Percentiles rank a stretch among this genome's conserved stretches.
phyloP scores from a whole-genome alignment of 2,113 vertebrate genomes.

The Epinephelus cyanopodus region DNA sequence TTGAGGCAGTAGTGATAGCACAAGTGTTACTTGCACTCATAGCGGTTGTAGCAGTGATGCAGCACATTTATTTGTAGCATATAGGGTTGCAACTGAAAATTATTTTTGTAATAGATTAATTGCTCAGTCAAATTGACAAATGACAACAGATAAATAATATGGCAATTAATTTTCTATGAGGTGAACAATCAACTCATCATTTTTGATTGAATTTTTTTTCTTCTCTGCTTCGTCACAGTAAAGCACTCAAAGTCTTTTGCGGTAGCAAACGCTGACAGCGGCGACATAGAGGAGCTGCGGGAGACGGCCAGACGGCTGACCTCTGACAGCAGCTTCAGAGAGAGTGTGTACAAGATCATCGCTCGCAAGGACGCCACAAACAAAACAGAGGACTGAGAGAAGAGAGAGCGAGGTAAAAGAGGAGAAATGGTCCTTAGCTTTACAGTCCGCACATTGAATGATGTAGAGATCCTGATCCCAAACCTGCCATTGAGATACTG shows the following conservation, averaged over 20 bases:
- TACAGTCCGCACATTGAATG: neutral
- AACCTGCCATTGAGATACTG: neutral
- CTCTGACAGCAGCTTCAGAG: slow-evolving; percentile 90
- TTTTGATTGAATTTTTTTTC: neutral
- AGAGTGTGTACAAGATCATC: slow-evolving; percentile 91
- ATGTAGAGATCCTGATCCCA: slow-evolving; percentile 29
- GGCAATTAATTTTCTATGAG: too few relatives aligned
- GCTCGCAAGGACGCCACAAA: slow-evolving; percentile 80
- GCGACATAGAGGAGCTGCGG: slow-evolving; percentile 90
- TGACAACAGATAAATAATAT: too few relatives aligned
- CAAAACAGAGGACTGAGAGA: slow-evolving; percentile 73
- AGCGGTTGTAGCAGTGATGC: too few relatives aligned
- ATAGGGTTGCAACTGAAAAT: too few relatives aligned
- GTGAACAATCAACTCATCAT: too few relatives aligned
- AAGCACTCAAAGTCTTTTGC: slow-evolving; percentile 94
- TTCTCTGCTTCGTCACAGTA: slow-evolving; percentile 80
- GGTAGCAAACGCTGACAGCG: slow-evolving; percentile 78
- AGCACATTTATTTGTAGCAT: too few relatives aligned
- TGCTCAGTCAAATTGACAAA: too few relatives aligned
- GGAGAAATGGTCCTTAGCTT: slow-evolving; percentile 6
- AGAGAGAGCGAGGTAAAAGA: neutral
- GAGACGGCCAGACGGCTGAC: slow-evolving; percentile 90
- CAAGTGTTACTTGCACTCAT: too few relatives aligned
- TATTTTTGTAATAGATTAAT: too few relatives aligned
- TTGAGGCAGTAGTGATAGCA: too few relatives aligned